A percentile compares a stretch with the other conserved stretches of the same genome.
phyloP scores from a whole-genome alignment of 2,888 invertebrate genomes.

The Eledona agricola region DNA sequence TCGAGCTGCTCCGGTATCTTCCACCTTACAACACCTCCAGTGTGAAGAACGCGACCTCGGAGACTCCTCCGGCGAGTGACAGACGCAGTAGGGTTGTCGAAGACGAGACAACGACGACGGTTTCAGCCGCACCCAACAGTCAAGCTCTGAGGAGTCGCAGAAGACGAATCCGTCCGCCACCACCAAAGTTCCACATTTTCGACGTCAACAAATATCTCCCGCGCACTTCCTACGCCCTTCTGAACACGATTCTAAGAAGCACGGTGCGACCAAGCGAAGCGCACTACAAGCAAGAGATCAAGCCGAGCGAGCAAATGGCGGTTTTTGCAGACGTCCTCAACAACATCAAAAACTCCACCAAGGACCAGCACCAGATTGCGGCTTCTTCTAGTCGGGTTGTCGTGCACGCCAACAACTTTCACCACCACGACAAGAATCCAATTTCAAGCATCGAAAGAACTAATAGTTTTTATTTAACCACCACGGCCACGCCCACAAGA shows the following conservation, averaged over 20 bases:
- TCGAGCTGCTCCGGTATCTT: conserved; percentile 48
- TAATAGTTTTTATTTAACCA: conserved; percentile 27
- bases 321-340: conserved; percentile 65
- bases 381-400: conserved; percentile 20
- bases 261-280: conserved; percentile 55
- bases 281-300: conserved; percentile 60
- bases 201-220: conserved; percentile 37
- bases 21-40: conserved; percentile 29
- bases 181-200: conserved; percentile 33
- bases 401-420: conserved; percentile 20
- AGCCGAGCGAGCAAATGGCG: conserved; percentile 61
- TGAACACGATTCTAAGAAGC: conserved; percentile 32
- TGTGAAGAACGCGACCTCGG: neutral
- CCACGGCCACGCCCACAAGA: conserved; percentile 38
- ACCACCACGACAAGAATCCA: conserved; percentile 5
- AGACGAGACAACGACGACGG: conserved; percentile 9
- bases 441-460: conserved; percentile 12
- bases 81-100: conserved; percentile 9
- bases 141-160: conserved; percentile 34
- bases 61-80: neutral
- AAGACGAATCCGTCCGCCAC: conserved; percentile 34
- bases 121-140: conserved; percentile 14
- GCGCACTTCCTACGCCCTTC: conserved; percentile 4
- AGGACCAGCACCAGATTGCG: conserved; percentile 32
- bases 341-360: conserved; percentile 60